Evolutionary conservation across 2,888 invertebrate species (phyloP).

Genomic region (Ypsolopha scabrella): DNA sequence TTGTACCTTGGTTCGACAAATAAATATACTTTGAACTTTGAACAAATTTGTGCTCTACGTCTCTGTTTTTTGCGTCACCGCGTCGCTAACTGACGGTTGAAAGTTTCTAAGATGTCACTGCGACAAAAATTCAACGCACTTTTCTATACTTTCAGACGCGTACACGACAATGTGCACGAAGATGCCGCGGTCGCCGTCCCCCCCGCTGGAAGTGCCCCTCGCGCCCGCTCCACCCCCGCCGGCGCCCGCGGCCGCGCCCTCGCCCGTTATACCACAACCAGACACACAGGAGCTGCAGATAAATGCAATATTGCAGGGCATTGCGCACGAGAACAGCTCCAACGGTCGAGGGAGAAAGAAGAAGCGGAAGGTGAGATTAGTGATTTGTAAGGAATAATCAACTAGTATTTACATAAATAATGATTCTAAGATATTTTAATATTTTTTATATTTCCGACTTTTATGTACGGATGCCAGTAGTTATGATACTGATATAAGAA

Average conservation of each 20-base stretch:
- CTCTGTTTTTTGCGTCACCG: background rate
- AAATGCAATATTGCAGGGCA: slow-evolving; percentile 59
- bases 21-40: too few relatives aligned
- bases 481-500: too few relatives aligned
- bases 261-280: slow-evolving; percentile 2
- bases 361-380: slow-evolving; percentile 34
- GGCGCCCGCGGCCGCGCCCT: slow-evolving; percentile 8
- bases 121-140: background rate
- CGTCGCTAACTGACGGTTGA: too few relatives aligned
- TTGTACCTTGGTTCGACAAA: too few relatives aligned
- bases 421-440: too few relatives aligned
- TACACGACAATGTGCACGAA: slow-evolving; percentile 62
- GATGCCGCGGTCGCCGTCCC: slow-evolving; percentile 47
- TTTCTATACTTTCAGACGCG: slow-evolving; percentile 34
- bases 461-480: too few relatives aligned
- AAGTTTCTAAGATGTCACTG: too few relatives aligned
- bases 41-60: too few relatives aligned
- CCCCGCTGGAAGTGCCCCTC: slow-evolving; percentile 22
- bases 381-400: background rate
- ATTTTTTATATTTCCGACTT: too few relatives aligned
- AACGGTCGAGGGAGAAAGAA: slow-evolving; percentile 36
- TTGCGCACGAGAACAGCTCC: slow-evolving; percentile 52
- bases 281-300: slow-evolving; percentile 60
- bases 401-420: too few relatives aligned
- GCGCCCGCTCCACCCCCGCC: background rate